Evolutionary conservation across 2,113 vertebrate genomes (phyloP).

Genomic region (Ciconia boyciana): DNA sequence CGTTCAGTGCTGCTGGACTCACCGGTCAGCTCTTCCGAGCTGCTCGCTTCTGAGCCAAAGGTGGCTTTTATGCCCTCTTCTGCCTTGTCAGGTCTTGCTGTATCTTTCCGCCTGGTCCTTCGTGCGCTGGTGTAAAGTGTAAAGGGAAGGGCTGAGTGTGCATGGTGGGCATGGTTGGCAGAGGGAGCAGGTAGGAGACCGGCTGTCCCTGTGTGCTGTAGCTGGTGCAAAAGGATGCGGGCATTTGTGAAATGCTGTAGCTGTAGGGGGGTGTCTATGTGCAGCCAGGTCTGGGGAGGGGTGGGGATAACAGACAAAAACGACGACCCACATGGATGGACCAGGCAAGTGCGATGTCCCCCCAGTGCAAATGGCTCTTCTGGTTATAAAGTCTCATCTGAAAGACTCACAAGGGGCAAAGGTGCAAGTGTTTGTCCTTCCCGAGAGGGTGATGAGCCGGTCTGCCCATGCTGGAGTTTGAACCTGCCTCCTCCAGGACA

Average conservation of each 20-base stretch:
- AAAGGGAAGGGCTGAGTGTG: background rate
- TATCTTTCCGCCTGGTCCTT: background rate
- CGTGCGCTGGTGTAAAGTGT: fast-evolving
- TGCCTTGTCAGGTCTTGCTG: background rate
- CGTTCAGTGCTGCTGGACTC: background rate
- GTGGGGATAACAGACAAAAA: background rate
- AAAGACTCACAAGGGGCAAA: fast-evolving
- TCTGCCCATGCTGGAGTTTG: background rate
- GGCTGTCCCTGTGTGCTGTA: background rate
- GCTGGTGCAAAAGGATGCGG: background rate
- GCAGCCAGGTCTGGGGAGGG: background rate
- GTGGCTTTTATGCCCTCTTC: background rate
- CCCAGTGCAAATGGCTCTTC: background rate
- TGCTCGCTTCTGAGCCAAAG: background rate
- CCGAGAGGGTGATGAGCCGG: fast-evolving
- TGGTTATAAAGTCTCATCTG: fast-evolving
- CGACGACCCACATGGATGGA: fast-evolving
- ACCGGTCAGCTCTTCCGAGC: background rate
- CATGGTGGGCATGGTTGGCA: background rate
- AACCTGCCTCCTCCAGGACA: background rate
- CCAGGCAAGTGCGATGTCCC: background rate
- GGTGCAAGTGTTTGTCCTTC: background rate
- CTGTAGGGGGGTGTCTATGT: fast-evolving
- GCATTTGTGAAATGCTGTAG: background rate
- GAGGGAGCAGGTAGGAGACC: background rate